phyloP scores from a whole-genome alignment of 2,888 invertebrate genomes.

The Drosophila austrosaltans region DNA sequence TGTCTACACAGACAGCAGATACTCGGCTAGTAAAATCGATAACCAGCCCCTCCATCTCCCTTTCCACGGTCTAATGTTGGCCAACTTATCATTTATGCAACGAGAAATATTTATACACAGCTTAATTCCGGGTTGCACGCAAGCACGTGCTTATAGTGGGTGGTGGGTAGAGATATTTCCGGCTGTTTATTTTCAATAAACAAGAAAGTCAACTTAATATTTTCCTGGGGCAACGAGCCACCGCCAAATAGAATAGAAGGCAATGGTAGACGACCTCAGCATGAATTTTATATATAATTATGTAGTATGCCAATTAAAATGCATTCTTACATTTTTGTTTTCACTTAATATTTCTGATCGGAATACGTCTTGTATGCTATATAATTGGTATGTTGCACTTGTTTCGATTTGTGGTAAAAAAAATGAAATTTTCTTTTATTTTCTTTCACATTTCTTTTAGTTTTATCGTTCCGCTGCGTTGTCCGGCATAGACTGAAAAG shows the following conservation, averaged over 20 bases:
- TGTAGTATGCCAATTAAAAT: background rate
- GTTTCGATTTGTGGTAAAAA: background rate
- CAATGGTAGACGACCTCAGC: background rate
- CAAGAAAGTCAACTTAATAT: conserved; percentile 32
- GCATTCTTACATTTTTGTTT: conserved; percentile 59
- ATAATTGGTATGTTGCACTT: conserved; percentile 24
- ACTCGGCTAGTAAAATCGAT: conserved; percentile 65
- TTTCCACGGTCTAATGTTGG: conserved; percentile 21
- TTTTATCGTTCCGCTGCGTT: conserved; percentile 7
- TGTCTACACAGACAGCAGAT: background rate
- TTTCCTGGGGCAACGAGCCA: conserved; percentile 8
- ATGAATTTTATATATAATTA: conserved; percentile 27
- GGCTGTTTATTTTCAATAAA: conserved; percentile 71
- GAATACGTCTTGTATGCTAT: conserved; percentile 24
- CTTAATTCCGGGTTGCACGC: conserved; percentile 60
- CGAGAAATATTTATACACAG: conserved; percentile 59
- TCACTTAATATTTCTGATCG: background rate
- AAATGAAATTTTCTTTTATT: background rate
- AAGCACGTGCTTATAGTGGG: conserved; percentile 63
- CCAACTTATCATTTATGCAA: conserved; percentile 46
- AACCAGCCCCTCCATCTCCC: conserved; percentile 34
- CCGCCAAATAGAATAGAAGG: background rate
- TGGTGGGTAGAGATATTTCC: conserved; percentile 25
- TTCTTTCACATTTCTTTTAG: conserved; percentile 7
- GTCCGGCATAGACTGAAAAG: conserved; percentile 5